phyloP scores from a whole-genome alignment of 2,113 vertebrate genomes.

The Machaerirhynchus nigripectus region DNA sequence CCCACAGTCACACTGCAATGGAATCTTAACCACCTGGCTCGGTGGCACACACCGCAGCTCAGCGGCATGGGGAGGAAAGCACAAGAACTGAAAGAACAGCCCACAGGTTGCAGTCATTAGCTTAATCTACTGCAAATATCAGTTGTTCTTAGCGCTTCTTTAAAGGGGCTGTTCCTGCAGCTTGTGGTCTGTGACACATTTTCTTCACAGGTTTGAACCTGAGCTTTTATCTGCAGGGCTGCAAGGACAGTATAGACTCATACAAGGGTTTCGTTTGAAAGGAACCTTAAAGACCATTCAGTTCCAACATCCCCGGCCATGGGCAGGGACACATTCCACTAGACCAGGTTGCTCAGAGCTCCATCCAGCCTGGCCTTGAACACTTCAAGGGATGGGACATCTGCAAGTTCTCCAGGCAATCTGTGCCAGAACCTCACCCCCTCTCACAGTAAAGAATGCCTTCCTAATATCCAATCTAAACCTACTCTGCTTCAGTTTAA shows the following conservation, averaged over 20 bases:
- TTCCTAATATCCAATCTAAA: background rate
- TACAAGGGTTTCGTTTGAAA: background rate
- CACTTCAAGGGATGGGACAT: background rate
- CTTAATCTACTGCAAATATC: background rate
- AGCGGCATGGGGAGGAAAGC: rapidly evolving
- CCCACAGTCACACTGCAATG: background rate
- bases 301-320: background rate
- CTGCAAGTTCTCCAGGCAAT: background rate
- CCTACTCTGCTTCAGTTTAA: background rate
- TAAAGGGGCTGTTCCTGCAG: background rate
- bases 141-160: background rate
- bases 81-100: background rate
- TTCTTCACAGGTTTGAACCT: background rate
- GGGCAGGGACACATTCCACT: background rate
- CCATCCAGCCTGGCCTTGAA: background rate
- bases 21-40: background rate
- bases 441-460: background rate
- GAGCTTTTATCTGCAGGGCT: background rate
- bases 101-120: background rate
- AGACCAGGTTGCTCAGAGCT: background rate
- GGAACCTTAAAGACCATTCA: background rate
- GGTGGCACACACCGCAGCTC: background rate
- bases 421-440: background rate
- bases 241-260: background rate
- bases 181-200: background rate